A percentile compares a stretch with the other conserved stretches of the same genome.
Conservation (phyloP, 2,888 invertebrate species). For the Tetramorium bicarinatum region DNA sequence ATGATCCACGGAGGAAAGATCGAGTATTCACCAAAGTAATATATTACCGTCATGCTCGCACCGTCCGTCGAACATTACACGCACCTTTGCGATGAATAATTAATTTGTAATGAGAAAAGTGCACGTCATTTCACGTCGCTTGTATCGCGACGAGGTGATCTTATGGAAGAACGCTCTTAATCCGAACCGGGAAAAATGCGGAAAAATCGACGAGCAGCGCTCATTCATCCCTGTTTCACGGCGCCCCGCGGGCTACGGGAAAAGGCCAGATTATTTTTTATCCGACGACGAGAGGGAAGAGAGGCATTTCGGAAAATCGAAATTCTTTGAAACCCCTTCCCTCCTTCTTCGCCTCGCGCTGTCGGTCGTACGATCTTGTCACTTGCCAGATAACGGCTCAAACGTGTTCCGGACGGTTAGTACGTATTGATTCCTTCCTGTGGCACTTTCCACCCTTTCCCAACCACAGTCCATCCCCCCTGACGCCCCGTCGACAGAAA, state of each 20-base stretch:
- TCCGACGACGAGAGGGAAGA: not conserved
- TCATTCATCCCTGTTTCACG: slow-evolving; percentile 18
- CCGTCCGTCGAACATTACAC: not conserved
- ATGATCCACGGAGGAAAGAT: not conserved
- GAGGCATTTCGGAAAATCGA: not conserved
- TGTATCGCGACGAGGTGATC: not conserved
- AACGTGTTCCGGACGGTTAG: slow-evolving; percentile 77
- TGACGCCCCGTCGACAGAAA: slow-evolving; percentile 41
- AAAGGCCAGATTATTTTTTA: slow-evolving; percentile 30
- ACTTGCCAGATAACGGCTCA: slow-evolving; percentile 63
- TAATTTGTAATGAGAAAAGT: slow-evolving; percentile 20
- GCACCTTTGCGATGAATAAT: slow-evolving; percentile 29
- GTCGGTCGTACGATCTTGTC: slow-evolving; percentile 61
- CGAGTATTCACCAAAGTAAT: not conserved
- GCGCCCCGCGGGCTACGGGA: not conserved
- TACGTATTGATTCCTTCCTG: slow-evolving; percentile 79
- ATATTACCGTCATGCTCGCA: not conserved
- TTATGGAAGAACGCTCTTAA: slow-evolving; percentile 13
- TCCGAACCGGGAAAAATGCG: not conserved
- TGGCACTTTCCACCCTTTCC: slow-evolving; percentile 60
- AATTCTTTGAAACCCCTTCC: slow-evolving; percentile 12
- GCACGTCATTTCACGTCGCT: slow-evolving; percentile 5
- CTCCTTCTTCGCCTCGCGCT: not conserved
- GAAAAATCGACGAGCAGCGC: slow-evolving; percentile 8
- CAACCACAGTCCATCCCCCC: slow-evolving; percentile 33